These are phyloP conservation scores for Pseudoatta argentina DNA, from an alignment of 1,140 invertebrate genomes.

Conservation along the genomic window DNA sequence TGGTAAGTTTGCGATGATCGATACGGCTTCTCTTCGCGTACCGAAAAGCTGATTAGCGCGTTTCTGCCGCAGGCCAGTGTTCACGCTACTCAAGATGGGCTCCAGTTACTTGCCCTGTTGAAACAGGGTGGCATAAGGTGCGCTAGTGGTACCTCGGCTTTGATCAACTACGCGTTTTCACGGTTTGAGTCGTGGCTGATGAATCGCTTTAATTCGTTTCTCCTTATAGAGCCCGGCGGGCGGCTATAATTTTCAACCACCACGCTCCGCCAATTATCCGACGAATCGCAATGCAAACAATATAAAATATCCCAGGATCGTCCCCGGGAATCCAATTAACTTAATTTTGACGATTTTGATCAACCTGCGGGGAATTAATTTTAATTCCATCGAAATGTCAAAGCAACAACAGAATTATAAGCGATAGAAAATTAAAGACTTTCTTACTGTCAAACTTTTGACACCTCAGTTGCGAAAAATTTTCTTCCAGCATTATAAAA, in stretches of 20 bases:
- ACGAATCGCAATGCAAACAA: slow-evolving; percentile 52
- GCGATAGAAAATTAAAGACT: background rate
- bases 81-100: slow-evolving; percentile 73
- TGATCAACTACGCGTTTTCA: slow-evolving; percentile 73
- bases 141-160: slow-evolving; percentile 64
- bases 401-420: background rate
- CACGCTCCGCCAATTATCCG: slow-evolving; percentile 63
- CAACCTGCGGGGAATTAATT: background rate
- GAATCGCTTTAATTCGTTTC: slow-evolving; percentile 71
- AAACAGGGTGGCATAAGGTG: slow-evolving; percentile 59
- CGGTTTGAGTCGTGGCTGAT: slow-evolving; percentile 67
- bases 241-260: slow-evolving; percentile 64
- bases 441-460: background rate
- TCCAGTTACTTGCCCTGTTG: slow-evolving; percentile 69
- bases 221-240: slow-evolving; percentile 56
- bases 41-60: slow-evolving; percentile 72
- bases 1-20: slow-evolving; percentile 52
- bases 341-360: slow-evolving; percentile 8
- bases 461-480: background rate
- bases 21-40: slow-evolving; percentile 36
- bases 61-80: slow-evolving; percentile 56
- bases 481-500: background rate
- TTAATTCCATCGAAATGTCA: background rate
- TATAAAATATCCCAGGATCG: background rate
- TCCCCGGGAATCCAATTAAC: background rate